Evolutionary conservation across 2,113 vertebrate genomes (phyloP).

Genomic region (Myodes glareolus): DNA sequence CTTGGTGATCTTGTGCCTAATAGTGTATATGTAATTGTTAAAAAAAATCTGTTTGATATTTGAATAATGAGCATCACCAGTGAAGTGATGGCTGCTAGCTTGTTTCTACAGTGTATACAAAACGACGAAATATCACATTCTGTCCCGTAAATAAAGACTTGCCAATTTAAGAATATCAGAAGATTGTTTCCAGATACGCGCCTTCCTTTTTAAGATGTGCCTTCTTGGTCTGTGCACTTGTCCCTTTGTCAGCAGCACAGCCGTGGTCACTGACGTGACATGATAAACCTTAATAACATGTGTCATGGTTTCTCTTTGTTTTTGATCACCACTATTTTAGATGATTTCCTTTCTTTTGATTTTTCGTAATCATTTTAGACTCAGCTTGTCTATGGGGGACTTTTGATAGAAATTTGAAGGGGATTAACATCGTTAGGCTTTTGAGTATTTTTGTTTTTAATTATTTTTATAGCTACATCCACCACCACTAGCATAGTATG

Average conservation of each 20-base stretch:
- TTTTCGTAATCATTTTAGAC: not conserved
- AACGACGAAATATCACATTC: not conserved
- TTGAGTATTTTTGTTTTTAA: not conserved
- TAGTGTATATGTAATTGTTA: not conserved
- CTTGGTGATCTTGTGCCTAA: not conserved
- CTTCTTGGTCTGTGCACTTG: not conserved
- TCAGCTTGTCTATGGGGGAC: not conserved
- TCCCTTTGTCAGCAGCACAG: not conserved
- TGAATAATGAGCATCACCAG: not conserved
- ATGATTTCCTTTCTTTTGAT: not conserved
- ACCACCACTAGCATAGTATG: not conserved
- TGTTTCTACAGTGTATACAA: not conserved
- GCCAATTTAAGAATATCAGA: not conserved
- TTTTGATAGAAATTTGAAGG: not conserved
- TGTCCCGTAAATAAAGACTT: not conserved
- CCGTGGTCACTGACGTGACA: not conserved
- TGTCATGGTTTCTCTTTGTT: not conserved
- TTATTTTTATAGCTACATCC: not conserved
- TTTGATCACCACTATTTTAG: not conserved
- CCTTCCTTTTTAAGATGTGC: not conserved
- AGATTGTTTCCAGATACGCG: not conserved
- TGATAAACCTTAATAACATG: not conserved
- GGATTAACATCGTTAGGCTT: not conserved
- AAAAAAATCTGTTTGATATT: not conserved
- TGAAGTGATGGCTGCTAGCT: not conserved